These are phyloP conservation scores for Timema podura DNA, from an alignment of 2,888 invertebrate genomes.

Conservation along the genomic window DNA sequence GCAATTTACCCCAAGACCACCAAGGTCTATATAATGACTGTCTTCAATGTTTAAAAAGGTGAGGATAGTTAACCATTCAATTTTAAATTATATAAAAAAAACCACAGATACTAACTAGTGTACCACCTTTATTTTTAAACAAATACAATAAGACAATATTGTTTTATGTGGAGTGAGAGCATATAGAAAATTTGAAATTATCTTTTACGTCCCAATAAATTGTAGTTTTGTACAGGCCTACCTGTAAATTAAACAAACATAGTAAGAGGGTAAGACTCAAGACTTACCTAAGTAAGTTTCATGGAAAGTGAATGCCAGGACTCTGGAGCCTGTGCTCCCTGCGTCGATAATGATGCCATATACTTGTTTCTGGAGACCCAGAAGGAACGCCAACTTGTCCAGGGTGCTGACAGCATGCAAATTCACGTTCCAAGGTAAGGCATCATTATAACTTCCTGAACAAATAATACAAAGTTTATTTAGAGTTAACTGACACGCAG, in stretches of 20 bases:
- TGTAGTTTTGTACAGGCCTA: not conserved
- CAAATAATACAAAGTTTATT: not conserved
- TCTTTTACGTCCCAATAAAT: not conserved
- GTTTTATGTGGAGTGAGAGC: not conserved
- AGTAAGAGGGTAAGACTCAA: not conserved
- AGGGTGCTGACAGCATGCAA: constrained; percentile 47
- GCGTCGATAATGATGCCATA: constrained; percentile 91
- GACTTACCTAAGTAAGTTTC: constrained; percentile 49
- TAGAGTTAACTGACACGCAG: not conserved
- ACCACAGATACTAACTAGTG: no score
- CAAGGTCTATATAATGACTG: no score
- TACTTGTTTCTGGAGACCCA: constrained; percentile 65
- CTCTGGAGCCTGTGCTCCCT: constrained; percentile 87
- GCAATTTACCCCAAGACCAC: no score
- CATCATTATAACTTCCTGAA: constrained; percentile 22
- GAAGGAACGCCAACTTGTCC: constrained; percentile 66
- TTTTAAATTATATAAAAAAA: no score
- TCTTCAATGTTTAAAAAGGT: no score
- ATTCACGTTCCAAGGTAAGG: constrained; percentile 24
- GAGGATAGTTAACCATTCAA: no score
- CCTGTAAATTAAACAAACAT: not conserved
- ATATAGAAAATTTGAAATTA: not conserved
- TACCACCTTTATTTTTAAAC: no score
- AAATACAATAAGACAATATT: no score
- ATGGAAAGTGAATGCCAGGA: constrained; percentile 78